Percentiles rank a stretch among this genome's conserved stretches.
Evolutionary conservation across 2,113 vertebrate genomes (phyloP).

Genomic region (Epinephelus lanceolatus): DNA sequence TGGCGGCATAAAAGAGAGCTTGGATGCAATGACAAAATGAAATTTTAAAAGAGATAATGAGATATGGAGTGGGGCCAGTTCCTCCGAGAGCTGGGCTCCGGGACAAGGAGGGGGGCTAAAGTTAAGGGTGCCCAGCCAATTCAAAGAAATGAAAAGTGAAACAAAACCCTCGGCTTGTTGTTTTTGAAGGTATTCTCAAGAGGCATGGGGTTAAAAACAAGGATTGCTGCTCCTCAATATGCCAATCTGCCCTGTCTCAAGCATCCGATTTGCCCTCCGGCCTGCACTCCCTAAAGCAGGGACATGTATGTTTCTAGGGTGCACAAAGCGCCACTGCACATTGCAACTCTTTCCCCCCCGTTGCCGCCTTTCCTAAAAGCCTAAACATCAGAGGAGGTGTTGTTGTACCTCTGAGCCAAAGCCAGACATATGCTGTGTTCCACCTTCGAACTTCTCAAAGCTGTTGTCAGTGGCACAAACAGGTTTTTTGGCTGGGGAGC

Average conservation of each 20-base stretch:
- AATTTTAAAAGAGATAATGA: conserved; percentile 80
- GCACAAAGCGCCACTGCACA: conserved; percentile 68
- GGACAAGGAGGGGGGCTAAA: conserved; percentile 69
- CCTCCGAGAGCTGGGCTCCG: conserved; percentile 53
- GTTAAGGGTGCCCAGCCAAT: conserved; percentile 73
- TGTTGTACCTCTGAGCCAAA: conserved; percentile 76
- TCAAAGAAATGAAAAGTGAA: conserved; percentile 69
- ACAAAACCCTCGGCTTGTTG: conserved; percentile 68
- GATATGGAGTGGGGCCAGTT: conserved; percentile 75
- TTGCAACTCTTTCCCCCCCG: conserved; percentile 33
- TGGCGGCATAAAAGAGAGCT: conserved; percentile 52
- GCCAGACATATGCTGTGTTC: conserved; percentile 67
- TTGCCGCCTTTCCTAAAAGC: conserved; percentile 46
- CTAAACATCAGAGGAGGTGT: conserved; percentile 72
- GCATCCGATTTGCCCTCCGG: conserved; percentile 60
- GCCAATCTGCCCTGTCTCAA: conserved; percentile 71
- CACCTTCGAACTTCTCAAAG: conserved; percentile 80
- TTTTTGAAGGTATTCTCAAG: conserved; percentile 65
- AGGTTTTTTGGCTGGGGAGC: conserved; percentile 74
- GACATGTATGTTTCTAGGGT: conserved; percentile 51
- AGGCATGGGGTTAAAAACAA: conserved; percentile 70
- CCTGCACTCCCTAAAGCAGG: conserved; percentile 49
- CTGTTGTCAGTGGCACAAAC: conserved; percentile 74
- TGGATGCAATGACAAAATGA: conserved; percentile 76
- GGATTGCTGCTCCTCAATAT: conserved; percentile 57